Evolutionary conservation across 35 echinoderm and acorn worm genomes (phyloP), one percentile per base, ranked within the genome.

Genomic region (Apostichopus japonicus): DNA sequence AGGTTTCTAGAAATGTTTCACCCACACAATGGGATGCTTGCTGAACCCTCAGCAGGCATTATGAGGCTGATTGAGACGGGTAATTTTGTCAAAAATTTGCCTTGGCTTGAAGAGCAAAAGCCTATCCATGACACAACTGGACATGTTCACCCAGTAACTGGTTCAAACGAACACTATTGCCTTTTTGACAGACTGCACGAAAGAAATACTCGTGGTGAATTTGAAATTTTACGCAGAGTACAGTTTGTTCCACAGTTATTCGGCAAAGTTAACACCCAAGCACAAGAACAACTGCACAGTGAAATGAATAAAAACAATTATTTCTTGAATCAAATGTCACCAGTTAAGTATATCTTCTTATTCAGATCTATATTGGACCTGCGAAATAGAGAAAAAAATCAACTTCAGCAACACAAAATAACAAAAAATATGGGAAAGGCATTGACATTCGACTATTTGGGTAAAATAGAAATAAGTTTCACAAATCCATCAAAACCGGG

Each of bases 11-110:
- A 55, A 17, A 91, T 93, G 79, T 93, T 86, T 56, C 8, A 56
- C 10, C 92, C 92, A 86, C 19, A 93, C 58, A 56, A 70, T 86
- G 92, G 92, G 8, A 93, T 61, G 77, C 24, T 86, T 83, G 92
- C 1, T 33, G 90, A 19, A 57, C 44, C 86, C 53, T 16, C 86
- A 13, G 57, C 11, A n/a, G 54, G 6, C 14, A 0, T 17, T 52
- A 27, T 72, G 6, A 8, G 59, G 10, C 6, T 65, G 11, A 56
- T 55, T 63, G 44, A 88, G 59, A 17, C 55, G 0, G 57, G 21
- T 23, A 88, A 88, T 0, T 1, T 71, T 16, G 21, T 24, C 0
- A 61, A 65, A 65, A n/a, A 65, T 0, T 27, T 59, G 15, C 23
- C 54, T 24, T 19, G 55, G 53, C n/a, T 0, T 22, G 19, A 22